Conservation (phyloP, 2,888 invertebrate genomes). For the Thyatira batis region DNA sequence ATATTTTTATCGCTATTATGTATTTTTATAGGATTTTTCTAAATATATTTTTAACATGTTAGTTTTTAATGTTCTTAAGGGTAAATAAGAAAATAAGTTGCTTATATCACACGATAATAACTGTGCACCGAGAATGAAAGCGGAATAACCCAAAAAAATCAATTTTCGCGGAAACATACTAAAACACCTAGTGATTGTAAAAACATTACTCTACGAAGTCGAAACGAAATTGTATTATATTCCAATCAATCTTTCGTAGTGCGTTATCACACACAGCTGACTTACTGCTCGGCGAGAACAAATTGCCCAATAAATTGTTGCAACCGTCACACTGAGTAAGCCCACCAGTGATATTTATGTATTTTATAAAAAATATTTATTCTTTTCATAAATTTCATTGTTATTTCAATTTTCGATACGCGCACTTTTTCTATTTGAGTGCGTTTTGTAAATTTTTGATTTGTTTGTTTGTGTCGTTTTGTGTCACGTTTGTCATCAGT, state of each 20-base stretch:
- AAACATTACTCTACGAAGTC: conserved; percentile 3
- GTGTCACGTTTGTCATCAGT: neutral
- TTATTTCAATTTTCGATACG: conserved; percentile 1
- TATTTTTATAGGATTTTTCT: too few relatives aligned
- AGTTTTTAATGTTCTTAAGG: too few relatives aligned
- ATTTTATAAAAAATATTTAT: conserved; percentile 17
- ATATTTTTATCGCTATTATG: too few relatives aligned
- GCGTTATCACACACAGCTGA: conserved; percentile 55
- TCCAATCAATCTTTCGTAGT: conserved; percentile 39
- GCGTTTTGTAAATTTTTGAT: neutral
- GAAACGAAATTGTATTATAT: conserved; percentile 37
- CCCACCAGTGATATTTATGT: conserved; percentile 21
- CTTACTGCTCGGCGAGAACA: conserved; percentile 44
- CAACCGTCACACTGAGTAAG: conserved; percentile 32
- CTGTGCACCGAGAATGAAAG: neutral
- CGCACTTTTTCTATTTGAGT: neutral
- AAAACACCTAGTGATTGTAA: neutral
- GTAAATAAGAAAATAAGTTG: too few relatives aligned
- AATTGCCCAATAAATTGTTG: conserved; percentile 55
- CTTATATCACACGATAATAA: too few relatives aligned
- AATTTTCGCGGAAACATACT: neutral
- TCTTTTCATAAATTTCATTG: conserved; percentile 1
- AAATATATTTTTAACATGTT: too few relatives aligned
- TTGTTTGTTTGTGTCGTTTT: neutral
- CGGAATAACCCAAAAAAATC: neutral